Evolutionary conservation across 2,888 invertebrate genomes (phyloP).

Genomic region (Camponotus fellah): DNA sequence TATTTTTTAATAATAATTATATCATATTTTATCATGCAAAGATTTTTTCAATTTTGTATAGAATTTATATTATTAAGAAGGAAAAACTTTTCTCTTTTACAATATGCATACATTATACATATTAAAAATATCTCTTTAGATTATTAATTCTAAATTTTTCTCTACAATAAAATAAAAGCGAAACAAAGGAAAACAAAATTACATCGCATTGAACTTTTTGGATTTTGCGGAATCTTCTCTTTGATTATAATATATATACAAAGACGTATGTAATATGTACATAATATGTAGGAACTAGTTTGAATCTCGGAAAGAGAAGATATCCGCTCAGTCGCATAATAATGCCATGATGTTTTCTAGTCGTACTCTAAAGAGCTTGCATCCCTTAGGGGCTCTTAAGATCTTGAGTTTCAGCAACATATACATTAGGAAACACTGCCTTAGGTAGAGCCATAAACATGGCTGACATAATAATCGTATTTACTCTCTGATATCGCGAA

Average conservation of each 20-base stretch:
- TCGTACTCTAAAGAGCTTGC: not conserved
- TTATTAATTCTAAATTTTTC: not conserved
- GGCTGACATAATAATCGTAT: slow-evolving; percentile 42
- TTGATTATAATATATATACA: not conserved
- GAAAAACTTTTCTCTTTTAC: not conserved
- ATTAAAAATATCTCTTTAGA: not conserved
- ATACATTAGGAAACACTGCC: slow-evolving; percentile 42
- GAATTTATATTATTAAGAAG: not conserved
- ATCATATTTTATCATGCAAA: not conserved
- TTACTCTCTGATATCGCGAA: slow-evolving; percentile 38
- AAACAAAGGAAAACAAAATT: not conserved
- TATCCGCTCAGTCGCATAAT: not conserved
- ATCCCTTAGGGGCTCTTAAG: slow-evolving; percentile 13
- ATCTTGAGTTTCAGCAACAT: slow-evolving; percentile 42
- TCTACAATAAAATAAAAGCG: not conserved
- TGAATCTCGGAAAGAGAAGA: not conserved
- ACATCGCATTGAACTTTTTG: not conserved
- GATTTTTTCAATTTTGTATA: not conserved
- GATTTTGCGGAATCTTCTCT: not conserved
- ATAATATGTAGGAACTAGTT: not conserved
- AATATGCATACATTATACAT: too few relatives aligned
- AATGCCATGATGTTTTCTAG: slow-evolving; percentile 17
- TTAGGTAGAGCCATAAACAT: slow-evolving; percentile 40
- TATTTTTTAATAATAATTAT: not conserved
- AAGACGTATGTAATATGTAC: not conserved